Evolutionary conservation across 2,797 vertebrate species (phyloP), one percentile per base, ranked within the genome.

Genomic region (Gallinago nigripennis): DNA sequence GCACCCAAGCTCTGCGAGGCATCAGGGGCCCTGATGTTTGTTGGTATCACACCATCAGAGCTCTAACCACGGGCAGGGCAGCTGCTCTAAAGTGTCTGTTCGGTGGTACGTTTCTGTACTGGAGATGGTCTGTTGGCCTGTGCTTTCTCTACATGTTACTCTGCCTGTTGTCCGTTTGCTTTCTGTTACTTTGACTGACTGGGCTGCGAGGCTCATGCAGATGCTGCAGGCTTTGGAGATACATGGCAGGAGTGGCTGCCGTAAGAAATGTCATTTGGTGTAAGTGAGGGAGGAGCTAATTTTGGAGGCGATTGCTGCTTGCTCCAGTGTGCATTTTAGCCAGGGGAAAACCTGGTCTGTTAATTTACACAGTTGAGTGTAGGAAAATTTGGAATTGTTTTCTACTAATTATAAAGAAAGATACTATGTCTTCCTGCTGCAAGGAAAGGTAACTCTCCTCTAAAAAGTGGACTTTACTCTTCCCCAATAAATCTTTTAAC

Each of bases 141-240:
- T 75, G n/a, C 28, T 87, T 80, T 39, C n/a, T 16, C 9, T 81
- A 1, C 0, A 0, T 39, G 24, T 58, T 60, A 5, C 20, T 82
- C 43, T 70, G 39, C 31, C 28, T 65, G 12, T 65, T 86, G 41
- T 50, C 25, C 5, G 0, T 63, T 85, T 63, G 20, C 5, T 51
- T 33, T 50, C 31, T 69, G 31, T 81, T 46, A 39, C 28, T 43
- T 46, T 41, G 23, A 14, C 35, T 41, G 23, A 14, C 35, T 53
- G 35, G 45, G 19, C 43, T 16, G 16, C 0, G 2, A 58, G 37
- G 7, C 48, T 76, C 46, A 4, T 0, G 2, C 10, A 33, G 60
- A 80, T 70, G 13, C 18, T 57, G 25, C 12, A 46, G 20, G 33
- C 12, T 66, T 51, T 25, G 16, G 61, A 87, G 23, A 30, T 27